phyloP scores from a whole-genome alignment of 2,888 invertebrate genomes.

The Carpatolechia fugitivella region DNA sequence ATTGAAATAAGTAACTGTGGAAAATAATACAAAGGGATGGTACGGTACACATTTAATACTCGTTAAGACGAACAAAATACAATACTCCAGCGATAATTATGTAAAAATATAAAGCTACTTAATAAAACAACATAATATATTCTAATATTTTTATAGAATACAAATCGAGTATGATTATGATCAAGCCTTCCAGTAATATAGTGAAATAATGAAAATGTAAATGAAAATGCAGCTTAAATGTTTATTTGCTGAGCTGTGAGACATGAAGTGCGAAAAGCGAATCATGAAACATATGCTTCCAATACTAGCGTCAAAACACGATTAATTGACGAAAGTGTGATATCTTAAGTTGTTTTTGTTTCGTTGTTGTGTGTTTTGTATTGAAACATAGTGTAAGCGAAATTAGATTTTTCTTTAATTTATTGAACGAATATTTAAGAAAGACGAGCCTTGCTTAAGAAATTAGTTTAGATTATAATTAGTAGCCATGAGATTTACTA shows the following conservation, averaged over 20 bases:
- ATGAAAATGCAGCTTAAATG: conserved; percentile 61
- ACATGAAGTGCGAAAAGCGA: conserved; percentile 40
- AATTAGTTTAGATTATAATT: conserved; percentile 70
- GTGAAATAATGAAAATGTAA: conserved; percentile 55
- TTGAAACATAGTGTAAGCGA: conserved; percentile 66
- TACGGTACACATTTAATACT: conserved; percentile 44
- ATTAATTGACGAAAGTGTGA: conserved; percentile 72
- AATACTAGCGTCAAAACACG: conserved; percentile 56
- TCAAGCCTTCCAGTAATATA: conserved; percentile 79
- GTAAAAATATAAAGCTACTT: conserved; percentile 52
- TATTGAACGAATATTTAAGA: conserved; percentile 73
- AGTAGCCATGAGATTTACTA: conserved; percentile 50
- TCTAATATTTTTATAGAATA: conserved; percentile 80
- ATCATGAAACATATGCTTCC: conserved; percentile 62
- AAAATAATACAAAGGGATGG: conserved; percentile 35
- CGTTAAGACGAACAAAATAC: conserved; percentile 58
- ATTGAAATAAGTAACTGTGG: not conserved
- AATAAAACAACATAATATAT: conserved; percentile 62
- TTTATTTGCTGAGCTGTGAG: conserved; percentile 70
- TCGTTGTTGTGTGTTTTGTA: conserved; percentile 77
- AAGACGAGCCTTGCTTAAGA: conserved; percentile 78
- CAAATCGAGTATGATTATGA: conserved; percentile 71
- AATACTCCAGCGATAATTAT: conserved; percentile 70
- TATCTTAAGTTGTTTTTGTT: conserved; percentile 76
- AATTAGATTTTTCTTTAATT: conserved; percentile 67